A percentile compares a stretch with the other conserved stretches of the same genome.
These are phyloP conservation scores for Pseudomyrmex cubaensis DNA, from an alignment of 1,140 invertebrate species.

Conservation along the genomic window DNA sequence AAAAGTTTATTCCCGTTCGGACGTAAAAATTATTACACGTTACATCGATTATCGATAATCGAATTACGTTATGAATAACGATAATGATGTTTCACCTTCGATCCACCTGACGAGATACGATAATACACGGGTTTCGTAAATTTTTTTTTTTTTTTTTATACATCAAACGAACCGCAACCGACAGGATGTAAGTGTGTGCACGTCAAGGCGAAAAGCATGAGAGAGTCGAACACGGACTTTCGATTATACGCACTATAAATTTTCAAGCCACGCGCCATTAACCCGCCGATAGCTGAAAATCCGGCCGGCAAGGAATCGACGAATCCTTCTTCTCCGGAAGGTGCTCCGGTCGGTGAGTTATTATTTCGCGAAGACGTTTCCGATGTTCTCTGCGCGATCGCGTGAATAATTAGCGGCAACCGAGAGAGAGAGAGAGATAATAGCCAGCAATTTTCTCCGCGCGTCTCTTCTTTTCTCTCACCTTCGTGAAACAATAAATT, in stretches of 20 bases:
- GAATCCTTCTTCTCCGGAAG: constrained; percentile 3
- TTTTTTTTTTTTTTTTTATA: background rate
- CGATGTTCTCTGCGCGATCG: background rate
- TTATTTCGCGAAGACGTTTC: constrained; percentile 40
- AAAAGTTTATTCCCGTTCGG: no score
- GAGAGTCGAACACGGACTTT: constrained; percentile 37
- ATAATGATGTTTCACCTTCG: background rate
- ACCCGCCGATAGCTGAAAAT: constrained; percentile 38
- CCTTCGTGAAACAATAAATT: constrained; percentile 14
- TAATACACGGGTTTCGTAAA: background rate
- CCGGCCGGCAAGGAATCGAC: constrained; percentile 36
- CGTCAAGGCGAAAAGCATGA: constrained; percentile 13
- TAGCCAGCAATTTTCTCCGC: no score
- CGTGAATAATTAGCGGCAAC: background rate
- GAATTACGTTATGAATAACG: background rate
- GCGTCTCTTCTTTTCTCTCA: background rate
- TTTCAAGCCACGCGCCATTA: constrained; percentile 55
- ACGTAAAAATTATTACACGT: no score
- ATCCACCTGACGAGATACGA: background rate
- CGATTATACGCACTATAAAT: constrained; percentile 56
- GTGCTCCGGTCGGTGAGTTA: background rate
- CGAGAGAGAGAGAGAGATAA: no score
- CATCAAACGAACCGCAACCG: background rate
- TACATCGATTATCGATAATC: background rate
- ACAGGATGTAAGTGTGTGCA: constrained; percentile 28